Evolutionary conservation across 2,888 invertebrate species (phyloP).

Genomic region (Agriotes lineatus): DNA sequence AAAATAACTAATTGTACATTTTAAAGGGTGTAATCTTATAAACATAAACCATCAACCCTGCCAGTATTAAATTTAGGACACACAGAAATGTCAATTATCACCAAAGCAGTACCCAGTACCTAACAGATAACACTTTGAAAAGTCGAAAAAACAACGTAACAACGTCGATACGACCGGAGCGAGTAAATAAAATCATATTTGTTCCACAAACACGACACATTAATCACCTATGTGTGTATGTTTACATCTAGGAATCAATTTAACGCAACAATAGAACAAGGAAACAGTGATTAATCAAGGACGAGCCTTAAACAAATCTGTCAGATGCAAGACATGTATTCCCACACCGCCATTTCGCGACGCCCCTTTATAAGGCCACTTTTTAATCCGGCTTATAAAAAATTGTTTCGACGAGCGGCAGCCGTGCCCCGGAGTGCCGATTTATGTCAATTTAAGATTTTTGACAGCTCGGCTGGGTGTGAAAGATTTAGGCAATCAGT

Average conservation of each 20-base stretch:
- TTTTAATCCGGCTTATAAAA: slow-evolving; percentile 36
- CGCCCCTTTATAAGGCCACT: slow-evolving; percentile 37
- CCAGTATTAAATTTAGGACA: too few relatives aligned
- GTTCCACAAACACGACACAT: slow-evolving; percentile 26
- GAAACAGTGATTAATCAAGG: slow-evolving; percentile 44
- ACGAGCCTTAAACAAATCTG: slow-evolving; percentile 54
- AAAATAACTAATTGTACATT: too few relatives aligned
- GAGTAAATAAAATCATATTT: slow-evolving; percentile 40
- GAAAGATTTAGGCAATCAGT: slow-evolving; percentile 15
- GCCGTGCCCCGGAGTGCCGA: slow-evolving; percentile 22
- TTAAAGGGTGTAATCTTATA: too few relatives aligned
- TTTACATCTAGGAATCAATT: slow-evolving; percentile 43
- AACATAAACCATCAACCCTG: too few relatives aligned
- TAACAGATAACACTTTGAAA: too few relatives aligned
- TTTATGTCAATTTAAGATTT: slow-evolving; percentile 31
- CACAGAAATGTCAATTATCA: too few relatives aligned
- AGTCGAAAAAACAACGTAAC: too few relatives aligned
- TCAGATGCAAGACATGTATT: slow-evolving; percentile 58
- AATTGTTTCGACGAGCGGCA: slow-evolving; percentile 20
- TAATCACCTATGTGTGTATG: slow-evolving; percentile 35
- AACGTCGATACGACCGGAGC: too few relatives aligned
- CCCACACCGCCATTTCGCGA: slow-evolving; percentile 54
- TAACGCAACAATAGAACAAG: slow-evolving; percentile 39
- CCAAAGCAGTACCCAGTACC: too few relatives aligned
- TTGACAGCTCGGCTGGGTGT: slow-evolving; percentile 8